Evolutionary conservation across 2,888 invertebrate species (phyloP).

Genomic region (Scrobipalpa costella): DNA sequence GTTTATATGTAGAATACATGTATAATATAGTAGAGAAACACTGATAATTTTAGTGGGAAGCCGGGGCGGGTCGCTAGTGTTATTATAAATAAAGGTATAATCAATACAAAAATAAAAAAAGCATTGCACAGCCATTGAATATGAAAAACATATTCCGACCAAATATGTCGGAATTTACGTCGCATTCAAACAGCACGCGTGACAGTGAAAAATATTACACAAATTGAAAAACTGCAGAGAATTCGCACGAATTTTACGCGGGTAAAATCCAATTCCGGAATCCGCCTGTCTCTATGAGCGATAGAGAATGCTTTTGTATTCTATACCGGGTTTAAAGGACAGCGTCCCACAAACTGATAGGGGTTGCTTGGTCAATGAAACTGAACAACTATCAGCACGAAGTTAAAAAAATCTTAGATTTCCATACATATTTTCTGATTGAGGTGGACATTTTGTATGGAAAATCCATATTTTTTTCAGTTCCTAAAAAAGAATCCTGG

Average conservation of each 20-base stretch:
- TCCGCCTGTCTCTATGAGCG: slow-evolving; percentile 21
- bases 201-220: slow-evolving; percentile 16
- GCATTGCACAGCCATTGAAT: not conserved
- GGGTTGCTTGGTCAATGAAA: too few relatives aligned
- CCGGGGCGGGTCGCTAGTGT: too few relatives aligned
- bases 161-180: not conserved
- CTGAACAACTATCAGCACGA: not conserved
- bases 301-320: slow-evolving; percentile 12
- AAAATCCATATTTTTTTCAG: too few relatives aligned
- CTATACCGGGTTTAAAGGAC: not conserved
- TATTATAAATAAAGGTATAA: too few relatives aligned
- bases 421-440: too few relatives aligned
- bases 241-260: slow-evolving; percentile 19
- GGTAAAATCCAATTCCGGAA: slow-evolving; percentile 28
- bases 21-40: too few relatives aligned
- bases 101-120: not conserved
- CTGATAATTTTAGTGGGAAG: too few relatives aligned
- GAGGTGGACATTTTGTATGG: too few relatives aligned
- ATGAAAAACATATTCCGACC: not conserved
- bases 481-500: too few relatives aligned
- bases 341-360: too few relatives aligned
- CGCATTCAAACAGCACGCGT: not conserved
- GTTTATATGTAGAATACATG: too few relatives aligned
- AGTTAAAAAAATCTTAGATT: too few relatives aligned
- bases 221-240: slow-evolving; percentile 10